Conservation (phyloP, 2,888 invertebrate species). For the Gastrophysa polygoni region DNA sequence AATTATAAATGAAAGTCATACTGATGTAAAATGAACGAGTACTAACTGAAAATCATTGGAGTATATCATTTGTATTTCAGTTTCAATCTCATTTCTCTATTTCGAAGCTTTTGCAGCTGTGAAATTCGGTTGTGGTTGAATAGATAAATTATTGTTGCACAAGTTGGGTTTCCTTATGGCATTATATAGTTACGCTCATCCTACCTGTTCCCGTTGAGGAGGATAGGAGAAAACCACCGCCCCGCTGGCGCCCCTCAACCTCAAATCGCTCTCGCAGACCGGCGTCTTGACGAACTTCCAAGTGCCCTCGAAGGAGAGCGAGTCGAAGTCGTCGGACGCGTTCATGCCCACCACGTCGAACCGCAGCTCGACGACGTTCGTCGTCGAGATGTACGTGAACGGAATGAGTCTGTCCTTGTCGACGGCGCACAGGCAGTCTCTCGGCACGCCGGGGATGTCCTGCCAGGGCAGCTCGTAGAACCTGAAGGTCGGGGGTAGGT, state of each 20-base stretch:
- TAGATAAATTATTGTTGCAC: neutral
- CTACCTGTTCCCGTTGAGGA: conserved; percentile 49
- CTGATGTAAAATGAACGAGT: neutral
- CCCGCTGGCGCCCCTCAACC: conserved; percentile 78
- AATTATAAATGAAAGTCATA: neutral
- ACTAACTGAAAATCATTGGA: neutral
- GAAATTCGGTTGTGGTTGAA: neutral
- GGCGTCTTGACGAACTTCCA: conserved; percentile 79
- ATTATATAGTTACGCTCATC: conserved; percentile 15
- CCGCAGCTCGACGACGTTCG: conserved; percentile 78
- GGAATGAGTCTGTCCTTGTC: conserved; percentile 60
- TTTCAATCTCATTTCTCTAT: neutral
- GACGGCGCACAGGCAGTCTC: conserved; percentile 80
- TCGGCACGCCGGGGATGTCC: conserved; percentile 72
- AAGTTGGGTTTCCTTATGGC: no score
- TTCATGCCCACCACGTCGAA: conserved; percentile 85
- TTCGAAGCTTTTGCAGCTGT: neutral
- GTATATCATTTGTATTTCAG: neutral
- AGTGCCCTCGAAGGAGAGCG: conserved; percentile 82
- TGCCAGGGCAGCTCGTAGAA: conserved; percentile 69
- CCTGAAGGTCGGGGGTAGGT: no score
- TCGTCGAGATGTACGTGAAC: conserved; percentile 78
- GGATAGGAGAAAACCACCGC: conserved; percentile 67
- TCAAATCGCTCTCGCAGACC: conserved; percentile 71
- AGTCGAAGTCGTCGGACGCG: conserved; percentile 83